These are phyloP conservation scores for Sisyra terminalis DNA, from an alignment of 2,888 invertebrate genomes.

Conservation along the genomic window DNA sequence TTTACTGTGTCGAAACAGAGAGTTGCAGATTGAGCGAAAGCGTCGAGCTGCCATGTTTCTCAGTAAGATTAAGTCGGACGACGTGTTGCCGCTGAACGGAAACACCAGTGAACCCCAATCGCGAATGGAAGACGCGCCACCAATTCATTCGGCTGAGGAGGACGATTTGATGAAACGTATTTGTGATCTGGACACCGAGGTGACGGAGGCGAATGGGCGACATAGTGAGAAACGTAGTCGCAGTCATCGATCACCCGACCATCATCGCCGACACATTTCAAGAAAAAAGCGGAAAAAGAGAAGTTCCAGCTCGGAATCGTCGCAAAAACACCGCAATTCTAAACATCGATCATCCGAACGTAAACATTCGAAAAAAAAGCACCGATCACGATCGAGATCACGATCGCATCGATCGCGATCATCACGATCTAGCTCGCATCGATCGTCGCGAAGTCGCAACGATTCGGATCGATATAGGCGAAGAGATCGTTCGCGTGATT, in stretches of 20 bases:
- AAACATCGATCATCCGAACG: conserved; percentile 12
- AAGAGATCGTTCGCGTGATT: too few species aligned
- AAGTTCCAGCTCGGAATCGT: conserved; percentile 1
- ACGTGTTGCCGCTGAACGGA: conserved; percentile 18
- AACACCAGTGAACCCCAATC: conserved; percentile 24
- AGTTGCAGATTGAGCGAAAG: conserved; percentile 54
- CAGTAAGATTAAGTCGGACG: conserved; percentile 24
- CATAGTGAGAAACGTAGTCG: not conserved
- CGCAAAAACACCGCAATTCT: conserved; percentile 6
- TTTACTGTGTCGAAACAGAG: conserved; percentile 31
- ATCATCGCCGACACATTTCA: not conserved
- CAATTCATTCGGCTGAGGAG: conserved; percentile 5
- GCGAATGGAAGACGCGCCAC: conserved; percentile 11
- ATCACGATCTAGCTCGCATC: conserved; percentile 3
- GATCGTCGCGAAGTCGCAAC: not conserved
- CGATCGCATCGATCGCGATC: conserved; percentile 4
- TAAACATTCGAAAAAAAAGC: conserved; percentile 21
- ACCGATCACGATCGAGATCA: conserved; percentile 16
- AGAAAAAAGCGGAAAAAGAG: conserved; percentile 3
- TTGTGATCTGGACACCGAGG: conserved; percentile 2
- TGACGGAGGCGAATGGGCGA: not conserved
- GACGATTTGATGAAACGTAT: conserved; percentile 8
- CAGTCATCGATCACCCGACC: not conserved
- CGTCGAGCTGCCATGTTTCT: conserved; percentile 67
- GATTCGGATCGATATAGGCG: not conserved